phyloP scores from a whole-genome alignment of 2,797 vertebrate genomes.

The Discoglossus pictus region DNA sequence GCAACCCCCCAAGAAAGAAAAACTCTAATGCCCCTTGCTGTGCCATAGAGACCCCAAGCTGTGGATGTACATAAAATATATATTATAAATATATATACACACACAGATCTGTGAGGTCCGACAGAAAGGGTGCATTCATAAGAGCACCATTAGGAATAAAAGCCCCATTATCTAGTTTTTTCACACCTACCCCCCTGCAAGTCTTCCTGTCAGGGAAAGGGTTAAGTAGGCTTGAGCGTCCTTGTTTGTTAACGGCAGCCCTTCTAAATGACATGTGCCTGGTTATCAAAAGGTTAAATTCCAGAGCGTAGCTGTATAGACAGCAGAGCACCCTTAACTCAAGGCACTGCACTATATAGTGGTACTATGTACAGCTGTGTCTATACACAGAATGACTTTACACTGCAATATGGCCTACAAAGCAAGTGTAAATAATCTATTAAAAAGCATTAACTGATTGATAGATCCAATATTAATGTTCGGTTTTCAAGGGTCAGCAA shows the following conservation, averaged over 20 bases:
- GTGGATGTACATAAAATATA: conserved; percentile 2
- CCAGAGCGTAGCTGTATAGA: too few species aligned
- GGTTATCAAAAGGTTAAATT: too few species aligned
- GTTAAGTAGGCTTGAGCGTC: too few species aligned
- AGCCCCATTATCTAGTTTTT: neutral
- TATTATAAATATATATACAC: conserved; percentile 7
- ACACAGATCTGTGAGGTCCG: neutral
- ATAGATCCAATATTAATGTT: neutral
- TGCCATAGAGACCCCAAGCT: conserved; percentile 48
- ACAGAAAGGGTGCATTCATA: neutral
- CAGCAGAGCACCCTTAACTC: too few species aligned
- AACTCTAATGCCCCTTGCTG: conserved; percentile 41
- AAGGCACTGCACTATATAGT: too few species aligned
- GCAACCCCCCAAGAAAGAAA: conserved; percentile 49
- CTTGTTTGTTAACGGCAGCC: too few species aligned
- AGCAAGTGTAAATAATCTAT: neutral
- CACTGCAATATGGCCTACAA: too few species aligned
- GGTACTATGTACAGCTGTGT: too few species aligned
- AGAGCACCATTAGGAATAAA: conserved; percentile 1
- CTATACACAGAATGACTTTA: too few species aligned
- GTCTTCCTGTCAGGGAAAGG: neutral
- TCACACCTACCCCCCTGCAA: neutral
- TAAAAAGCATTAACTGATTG: neutral
- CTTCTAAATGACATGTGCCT: too few species aligned
- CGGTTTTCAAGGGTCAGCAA: neutral